These are phyloP conservation scores for Cyphomyrus plagiostoma DNA, from an alignment of 2,113 vertebrate species.

Conservation along the genomic window DNA sequence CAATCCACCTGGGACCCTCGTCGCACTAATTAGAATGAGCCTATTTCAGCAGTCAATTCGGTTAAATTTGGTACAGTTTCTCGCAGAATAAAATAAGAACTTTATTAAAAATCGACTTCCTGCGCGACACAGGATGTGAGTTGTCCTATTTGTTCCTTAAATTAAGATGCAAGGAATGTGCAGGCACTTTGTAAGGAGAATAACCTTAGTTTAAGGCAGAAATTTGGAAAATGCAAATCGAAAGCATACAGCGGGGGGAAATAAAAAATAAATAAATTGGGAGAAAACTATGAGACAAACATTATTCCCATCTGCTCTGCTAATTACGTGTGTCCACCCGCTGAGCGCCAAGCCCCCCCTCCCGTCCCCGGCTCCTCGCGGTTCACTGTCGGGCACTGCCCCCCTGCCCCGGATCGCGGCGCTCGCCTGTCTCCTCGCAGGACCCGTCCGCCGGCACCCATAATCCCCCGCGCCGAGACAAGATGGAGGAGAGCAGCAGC, in stretches of 20 bases:
- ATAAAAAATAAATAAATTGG: not conserved
- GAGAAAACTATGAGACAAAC: not conserved
- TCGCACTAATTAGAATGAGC: constrained; percentile 27
- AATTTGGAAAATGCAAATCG: not conserved
- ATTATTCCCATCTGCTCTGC: constrained; percentile 1
- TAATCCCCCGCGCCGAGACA: constrained; percentile 64
- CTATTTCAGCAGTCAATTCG: constrained; percentile 30
- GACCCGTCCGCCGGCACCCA: constrained; percentile 59
- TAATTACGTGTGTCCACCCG: constrained; percentile 1
- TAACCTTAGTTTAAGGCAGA: not conserved
- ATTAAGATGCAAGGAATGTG: not conserved
- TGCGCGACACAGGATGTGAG: not conserved
- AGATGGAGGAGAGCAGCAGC: constrained; percentile 70
- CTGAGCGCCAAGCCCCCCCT: not conserved
- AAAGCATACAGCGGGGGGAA: not conserved
- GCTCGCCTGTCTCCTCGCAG: constrained; percentile 35
- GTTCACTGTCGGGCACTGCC: constrained; percentile 28
- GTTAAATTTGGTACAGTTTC: constrained; percentile 30
- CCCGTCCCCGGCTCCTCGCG: not conserved
- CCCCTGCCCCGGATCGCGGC: constrained; percentile 31
- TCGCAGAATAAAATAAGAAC: constrained; percentile 13
- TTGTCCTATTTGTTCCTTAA: constrained; percentile 9
- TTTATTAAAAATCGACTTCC: constrained; percentile 1
- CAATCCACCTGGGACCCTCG: constrained; percentile 14
- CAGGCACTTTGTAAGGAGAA: not conserved